Evolutionary conservation across 2,113 vertebrate genomes (phyloP).

Genomic region (Ploceus nigricollis): DNA sequence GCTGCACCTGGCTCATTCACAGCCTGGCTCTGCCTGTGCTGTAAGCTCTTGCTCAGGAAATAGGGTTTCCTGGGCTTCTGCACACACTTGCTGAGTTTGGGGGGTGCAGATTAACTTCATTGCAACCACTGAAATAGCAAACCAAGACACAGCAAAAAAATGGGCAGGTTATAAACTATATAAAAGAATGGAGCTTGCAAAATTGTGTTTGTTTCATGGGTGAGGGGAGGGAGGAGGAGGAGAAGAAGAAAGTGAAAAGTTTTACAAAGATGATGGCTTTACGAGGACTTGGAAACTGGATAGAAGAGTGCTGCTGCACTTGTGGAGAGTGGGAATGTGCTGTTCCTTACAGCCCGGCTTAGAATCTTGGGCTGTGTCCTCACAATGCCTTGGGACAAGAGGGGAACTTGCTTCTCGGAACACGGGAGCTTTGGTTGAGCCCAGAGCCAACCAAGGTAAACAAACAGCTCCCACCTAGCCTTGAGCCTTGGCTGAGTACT

Average conservation of each 20-base stretch:
- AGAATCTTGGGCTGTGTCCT: not conserved
- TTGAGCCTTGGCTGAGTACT: not conserved
- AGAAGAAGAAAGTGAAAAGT: not conserved
- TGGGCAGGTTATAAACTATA: not conserved
- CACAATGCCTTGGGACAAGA: not conserved
- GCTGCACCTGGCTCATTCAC: not conserved
- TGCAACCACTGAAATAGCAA: not conserved
- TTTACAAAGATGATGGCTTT: not conserved
- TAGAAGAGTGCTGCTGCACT: not conserved
- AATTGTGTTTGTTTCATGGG: not conserved
- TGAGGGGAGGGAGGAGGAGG: not conserved
- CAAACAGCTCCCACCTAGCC: not conserved
- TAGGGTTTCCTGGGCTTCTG: not conserved
- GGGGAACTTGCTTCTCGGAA: not conserved
- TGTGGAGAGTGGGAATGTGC: not conserved
- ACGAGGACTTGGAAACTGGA: not conserved
- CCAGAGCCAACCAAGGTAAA: not conserved
- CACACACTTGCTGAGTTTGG: accelerated
- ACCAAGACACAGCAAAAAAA: not conserved
- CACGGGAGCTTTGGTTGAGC: not conserved
- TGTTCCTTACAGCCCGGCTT: not conserved
- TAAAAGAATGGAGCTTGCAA: not conserved
- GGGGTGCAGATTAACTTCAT: not conserved
- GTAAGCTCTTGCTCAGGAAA: not conserved
- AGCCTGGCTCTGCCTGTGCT: not conserved